A percentile compares a stretch with the other conserved stretches of the same genome.
Evolutionary conservation across 2,888 invertebrate species (phyloP).

Genomic region (Ephialtes manifestator): DNA sequence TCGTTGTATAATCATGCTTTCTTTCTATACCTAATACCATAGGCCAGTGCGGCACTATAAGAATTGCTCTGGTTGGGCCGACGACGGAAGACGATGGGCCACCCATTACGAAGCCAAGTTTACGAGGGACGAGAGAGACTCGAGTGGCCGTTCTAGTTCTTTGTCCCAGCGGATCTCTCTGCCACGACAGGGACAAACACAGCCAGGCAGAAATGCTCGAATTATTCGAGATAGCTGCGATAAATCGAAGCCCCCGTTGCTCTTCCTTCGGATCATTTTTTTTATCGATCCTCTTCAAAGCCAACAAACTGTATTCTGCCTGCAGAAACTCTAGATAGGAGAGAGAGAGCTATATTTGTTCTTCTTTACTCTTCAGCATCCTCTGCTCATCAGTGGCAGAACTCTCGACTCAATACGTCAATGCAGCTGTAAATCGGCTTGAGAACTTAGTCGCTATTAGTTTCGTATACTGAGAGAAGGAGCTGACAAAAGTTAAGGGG

Average conservation of each 20-base stretch:
- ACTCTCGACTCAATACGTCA: conserved; percentile 20
- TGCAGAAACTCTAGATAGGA: neutral
- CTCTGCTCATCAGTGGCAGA: neutral
- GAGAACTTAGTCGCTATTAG: conserved; percentile 15
- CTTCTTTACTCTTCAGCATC: neutral
- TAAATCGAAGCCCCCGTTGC: conserved; percentile 63
- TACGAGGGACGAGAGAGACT: conserved; percentile 69
- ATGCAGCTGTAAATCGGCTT: conserved; percentile 33
- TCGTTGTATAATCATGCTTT: conserved; percentile 21
- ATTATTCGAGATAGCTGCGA: conserved; percentile 71
- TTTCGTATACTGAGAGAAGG: neutral
- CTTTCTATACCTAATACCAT: conserved; percentile 30
- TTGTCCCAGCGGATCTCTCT: conserved; percentile 59
- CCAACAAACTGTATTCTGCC: neutral
- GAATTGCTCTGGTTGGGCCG: conserved; percentile 26
- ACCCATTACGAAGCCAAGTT: conserved; percentile 72
- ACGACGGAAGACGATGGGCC: conserved; percentile 61
- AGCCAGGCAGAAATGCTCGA: conserved; percentile 60
- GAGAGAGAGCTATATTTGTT: neutral
- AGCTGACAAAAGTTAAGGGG: no score
- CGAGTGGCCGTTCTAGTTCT: conserved; percentile 66
- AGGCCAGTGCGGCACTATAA: conserved; percentile 25
- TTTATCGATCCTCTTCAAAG: conserved; percentile 62
- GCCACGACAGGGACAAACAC: conserved; percentile 44
- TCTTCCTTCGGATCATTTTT: conserved; percentile 65